phyloP scores from a whole-genome alignment of 2,113 vertebrate species.

The Colinus virginianus region DNA sequence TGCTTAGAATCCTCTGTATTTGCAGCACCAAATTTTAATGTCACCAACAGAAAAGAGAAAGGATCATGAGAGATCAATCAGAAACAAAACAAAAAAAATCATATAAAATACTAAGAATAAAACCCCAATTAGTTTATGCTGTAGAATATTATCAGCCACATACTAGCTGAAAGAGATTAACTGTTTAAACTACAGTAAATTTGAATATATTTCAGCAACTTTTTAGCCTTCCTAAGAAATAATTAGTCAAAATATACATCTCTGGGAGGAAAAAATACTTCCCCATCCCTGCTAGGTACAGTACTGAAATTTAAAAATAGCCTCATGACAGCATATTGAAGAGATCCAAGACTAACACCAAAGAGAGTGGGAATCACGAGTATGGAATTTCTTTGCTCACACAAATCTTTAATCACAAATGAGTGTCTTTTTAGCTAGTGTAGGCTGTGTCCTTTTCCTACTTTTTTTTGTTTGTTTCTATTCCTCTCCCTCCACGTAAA shows the following conservation, averaged over 20 bases:
- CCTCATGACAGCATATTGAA: fast-evolving
- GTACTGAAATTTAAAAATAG: background rate
- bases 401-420: background rate
- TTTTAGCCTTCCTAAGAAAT: background rate
- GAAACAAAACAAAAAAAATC: background rate
- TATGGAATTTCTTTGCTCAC: background rate
- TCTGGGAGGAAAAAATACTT: fast-evolving
- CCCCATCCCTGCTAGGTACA: background rate
- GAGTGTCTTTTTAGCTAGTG: background rate
- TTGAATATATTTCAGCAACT: background rate
- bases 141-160: background rate
- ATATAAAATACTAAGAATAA: background rate
- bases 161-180: background rate
- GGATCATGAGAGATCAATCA: background rate
- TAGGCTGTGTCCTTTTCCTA: background rate
- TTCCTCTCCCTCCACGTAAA: background rate
- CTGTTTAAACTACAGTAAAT: background rate
- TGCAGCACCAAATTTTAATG: background rate
- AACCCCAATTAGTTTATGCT: background rate
- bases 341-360: background rate
- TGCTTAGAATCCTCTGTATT: fast-evolving
- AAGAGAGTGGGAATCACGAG: background rate
- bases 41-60: background rate
- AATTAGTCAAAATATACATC: background rate
- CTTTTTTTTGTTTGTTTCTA: background rate